Conservation (phyloP, 2,797 vertebrate species). For the Saxicola maurus region DNA sequence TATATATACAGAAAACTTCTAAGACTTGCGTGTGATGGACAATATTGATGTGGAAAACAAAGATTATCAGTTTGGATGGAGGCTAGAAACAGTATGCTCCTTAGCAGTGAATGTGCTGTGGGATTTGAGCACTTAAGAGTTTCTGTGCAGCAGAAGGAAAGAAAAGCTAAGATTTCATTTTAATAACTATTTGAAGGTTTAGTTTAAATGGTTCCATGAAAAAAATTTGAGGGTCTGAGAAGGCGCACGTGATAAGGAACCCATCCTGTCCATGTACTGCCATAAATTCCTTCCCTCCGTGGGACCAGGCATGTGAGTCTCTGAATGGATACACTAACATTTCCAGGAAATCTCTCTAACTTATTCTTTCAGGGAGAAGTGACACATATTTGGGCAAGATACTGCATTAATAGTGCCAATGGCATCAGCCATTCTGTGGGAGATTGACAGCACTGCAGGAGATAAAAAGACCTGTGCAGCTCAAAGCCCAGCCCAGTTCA, state of each 20-base stretch:
- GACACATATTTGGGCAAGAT: neutral
- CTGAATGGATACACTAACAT: neutral
- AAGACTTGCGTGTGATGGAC: neutral
- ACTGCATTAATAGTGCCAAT: neutral
- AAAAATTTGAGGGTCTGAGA: neutral
- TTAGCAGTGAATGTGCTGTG: neutral
- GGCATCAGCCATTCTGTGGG: neutral
- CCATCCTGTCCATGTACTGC: neutral
- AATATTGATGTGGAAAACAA: neutral
- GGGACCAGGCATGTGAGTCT: neutral
- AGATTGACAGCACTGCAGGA: neutral
- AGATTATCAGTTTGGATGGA: neutral
- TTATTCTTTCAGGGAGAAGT: neutral
- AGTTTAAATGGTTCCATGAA: constrained; percentile 22
- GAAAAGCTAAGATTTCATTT: constrained; percentile 45
- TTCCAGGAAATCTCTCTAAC: neutral
- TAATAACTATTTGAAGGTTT: constrained; percentile 30
- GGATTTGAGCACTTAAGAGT: neutral
- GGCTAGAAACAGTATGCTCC: neutral
- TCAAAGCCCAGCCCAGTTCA: neutral
- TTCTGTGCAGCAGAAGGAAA: constrained; percentile 48
- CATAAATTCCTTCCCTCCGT: neutral
- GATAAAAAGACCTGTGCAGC: neutral
- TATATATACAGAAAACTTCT: neutral
- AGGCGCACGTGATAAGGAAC: neutral